Evolutionary conservation across 1,140 invertebrate genomes (phyloP).

Genomic region (Phymorhynchus buccinoides): DNA sequence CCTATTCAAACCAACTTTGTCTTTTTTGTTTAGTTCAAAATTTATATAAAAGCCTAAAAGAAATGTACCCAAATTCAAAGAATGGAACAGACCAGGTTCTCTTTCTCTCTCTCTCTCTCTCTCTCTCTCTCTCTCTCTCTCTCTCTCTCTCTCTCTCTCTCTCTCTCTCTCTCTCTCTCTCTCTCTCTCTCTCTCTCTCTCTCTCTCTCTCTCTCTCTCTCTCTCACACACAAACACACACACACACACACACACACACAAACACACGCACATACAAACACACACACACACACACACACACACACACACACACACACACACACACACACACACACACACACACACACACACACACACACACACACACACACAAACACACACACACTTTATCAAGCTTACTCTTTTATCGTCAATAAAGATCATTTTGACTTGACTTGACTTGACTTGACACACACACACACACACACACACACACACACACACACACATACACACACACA

Average conservation of each 20-base stretch:
- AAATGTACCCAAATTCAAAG: too few species aligned
- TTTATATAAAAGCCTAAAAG: too few species aligned
- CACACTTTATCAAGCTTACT: not conserved
- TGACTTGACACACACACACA: not conserved
- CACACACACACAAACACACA: not conserved
- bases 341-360: not conserved
- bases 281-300: not conserved
- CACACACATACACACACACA: not conserved
- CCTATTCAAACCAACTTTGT: too few species aligned
- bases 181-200: too few species aligned
- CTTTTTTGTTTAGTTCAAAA: too few species aligned
- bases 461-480: not conserved
- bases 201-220: too few species aligned
- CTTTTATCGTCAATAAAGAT: too few species aligned
- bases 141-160: too few species aligned
- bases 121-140: not conserved
- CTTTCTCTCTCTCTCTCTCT: not conserved
- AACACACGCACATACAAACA: not conserved
- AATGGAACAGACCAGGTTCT: not conserved
- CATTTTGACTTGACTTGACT: too few species aligned
- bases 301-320: not conserved
- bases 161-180: not conserved
- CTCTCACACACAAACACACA: not conserved
- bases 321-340: slow-evolving; percentile 10
- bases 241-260: not conserved